Base-by-base conservation (phyloP, 2,888 invertebrate species). In the Hypomecis punctinalis region DNA sequence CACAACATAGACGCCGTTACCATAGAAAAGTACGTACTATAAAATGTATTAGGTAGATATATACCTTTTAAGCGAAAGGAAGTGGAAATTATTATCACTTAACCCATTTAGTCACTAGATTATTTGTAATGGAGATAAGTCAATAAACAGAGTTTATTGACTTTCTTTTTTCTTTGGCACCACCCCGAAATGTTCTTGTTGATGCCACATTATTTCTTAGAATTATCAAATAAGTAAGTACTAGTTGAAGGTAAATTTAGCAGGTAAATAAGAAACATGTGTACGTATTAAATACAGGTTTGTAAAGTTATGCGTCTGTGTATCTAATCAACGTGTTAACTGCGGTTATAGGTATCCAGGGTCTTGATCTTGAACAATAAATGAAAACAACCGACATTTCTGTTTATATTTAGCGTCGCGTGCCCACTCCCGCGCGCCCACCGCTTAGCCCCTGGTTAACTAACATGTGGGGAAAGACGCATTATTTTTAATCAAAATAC, bases 401-500 rank as follows among this genome's bases (percentile, higher is more conserved):
- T 58, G 51, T 59, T 64, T 64, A 65, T 65, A 64, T 61, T 61
- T 57, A 57, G 52, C 46, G 47, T n/a, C 52, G 56, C 47, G 37
- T 61, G 65, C 51, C 56, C 65, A 61, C 65, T 61, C 46, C 23
- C 46, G 7, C 35, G 52, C 61, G 42, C 60, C 64, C 60, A 64
- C 64, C n/a, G 6, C 54, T 43, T 37, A 10, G 13, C 36, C 10
- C 42, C 63, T 51, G 55, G 60, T 51, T 56, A 47, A 52, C 40
- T 33, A 13, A 52, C 60, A 42, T 46, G 48, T 54, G 63, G 46
- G 49, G 45, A 43, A 51, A 23, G 9, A 63, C 45, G 8, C 56
- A 60, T 64, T 54, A 56, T 52, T 56, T 56, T 52, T 42, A 60
- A 46, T 52, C 42, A 52, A 56, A 49, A 48, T 43, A 55, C 60